Conservation (phyloP, 2,797 vertebrate species). For the Cyclopterus lumpus region DNA sequence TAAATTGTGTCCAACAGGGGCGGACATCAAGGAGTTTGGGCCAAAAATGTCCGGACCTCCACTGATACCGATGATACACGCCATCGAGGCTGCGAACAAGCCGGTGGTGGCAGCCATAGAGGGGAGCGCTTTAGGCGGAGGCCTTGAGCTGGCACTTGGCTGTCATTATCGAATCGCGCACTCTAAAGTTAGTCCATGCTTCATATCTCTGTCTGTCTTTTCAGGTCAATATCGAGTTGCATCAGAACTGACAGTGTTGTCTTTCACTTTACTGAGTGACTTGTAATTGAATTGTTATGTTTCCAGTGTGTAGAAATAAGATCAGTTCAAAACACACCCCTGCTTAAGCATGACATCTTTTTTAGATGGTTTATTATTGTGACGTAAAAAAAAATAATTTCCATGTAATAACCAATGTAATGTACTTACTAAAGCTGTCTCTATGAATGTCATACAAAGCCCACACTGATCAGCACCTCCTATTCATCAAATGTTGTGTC, state of each 20-base stretch:
- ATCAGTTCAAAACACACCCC: neutral
- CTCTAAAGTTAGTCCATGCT: constrained; percentile 79
- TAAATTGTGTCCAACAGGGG: constrained; percentile 80
- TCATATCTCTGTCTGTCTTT: constrained; percentile 26
- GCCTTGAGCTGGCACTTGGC: constrained; percentile 90
- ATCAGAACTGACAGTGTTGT: constrained; percentile 12
- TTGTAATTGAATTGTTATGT: neutral
- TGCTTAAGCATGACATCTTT: neutral
- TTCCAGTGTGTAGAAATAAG: neutral
- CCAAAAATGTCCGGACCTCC: constrained; percentile 18
- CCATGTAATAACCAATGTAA: neutral
- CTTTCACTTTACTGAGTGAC: neutral
- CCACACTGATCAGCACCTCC: neutral
- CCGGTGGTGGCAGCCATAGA: constrained; percentile 93
- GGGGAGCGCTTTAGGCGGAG: constrained; percentile 90
- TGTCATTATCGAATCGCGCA: constrained; percentile 94
- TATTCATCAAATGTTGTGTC: constrained; percentile 29
- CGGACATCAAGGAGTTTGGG: constrained; percentile 88
- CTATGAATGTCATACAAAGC: neutral
- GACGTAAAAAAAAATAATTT: neutral
- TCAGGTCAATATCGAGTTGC: constrained; percentile 2
- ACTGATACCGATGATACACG: constrained; percentile 79
- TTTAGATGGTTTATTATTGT: neutral
- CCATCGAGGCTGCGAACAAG: constrained; percentile 87
- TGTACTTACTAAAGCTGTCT: neutral